Evolutionary conservation across 2,888 invertebrate species (phyloP).

Genomic region (Coelogynopora nodosa): DNA sequence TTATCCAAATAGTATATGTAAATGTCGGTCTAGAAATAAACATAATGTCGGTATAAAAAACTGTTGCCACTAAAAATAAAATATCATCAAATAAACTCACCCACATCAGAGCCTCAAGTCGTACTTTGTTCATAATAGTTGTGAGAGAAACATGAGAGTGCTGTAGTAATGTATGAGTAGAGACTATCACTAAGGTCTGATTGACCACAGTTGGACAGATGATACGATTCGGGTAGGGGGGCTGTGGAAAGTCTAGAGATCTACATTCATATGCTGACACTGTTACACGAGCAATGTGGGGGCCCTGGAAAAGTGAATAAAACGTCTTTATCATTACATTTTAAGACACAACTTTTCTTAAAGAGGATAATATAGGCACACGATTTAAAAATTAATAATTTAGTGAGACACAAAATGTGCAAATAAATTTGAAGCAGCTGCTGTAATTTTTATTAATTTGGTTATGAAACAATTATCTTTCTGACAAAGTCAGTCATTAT

Average conservation of each 20-base stretch:
- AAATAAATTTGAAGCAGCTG: too few species aligned
- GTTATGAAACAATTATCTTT: too few species aligned
- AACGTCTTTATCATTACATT: too few species aligned
- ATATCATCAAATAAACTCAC: conserved; percentile 60
- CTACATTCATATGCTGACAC: conserved; percentile 98
- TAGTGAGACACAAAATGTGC: too few species aligned
- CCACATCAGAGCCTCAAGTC: conserved; percentile 95
- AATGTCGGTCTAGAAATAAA: too few species aligned
- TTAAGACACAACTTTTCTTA: too few species aligned
- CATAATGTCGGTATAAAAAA: background rate
- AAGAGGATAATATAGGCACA: too few species aligned
- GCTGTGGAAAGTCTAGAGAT: conserved; percentile 86
- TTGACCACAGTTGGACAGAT: conserved; percentile 48
- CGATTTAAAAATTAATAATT: too few species aligned
- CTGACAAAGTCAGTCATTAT: too few species aligned
- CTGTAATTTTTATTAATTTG: too few species aligned
- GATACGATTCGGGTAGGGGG: conserved; percentile 91
- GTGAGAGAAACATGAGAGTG: conserved; percentile 19
- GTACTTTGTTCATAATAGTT: conserved; percentile 77
- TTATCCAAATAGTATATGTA: too few species aligned
- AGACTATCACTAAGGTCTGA: background rate
- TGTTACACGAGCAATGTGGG: conserved; percentile 95
- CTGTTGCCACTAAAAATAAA: background rate
- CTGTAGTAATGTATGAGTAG: background rate
- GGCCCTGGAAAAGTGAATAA: conserved; percentile 98